Conservation (phyloP, 2,113 vertebrate genomes). For the Thalassoma bifasciatum region DNA sequence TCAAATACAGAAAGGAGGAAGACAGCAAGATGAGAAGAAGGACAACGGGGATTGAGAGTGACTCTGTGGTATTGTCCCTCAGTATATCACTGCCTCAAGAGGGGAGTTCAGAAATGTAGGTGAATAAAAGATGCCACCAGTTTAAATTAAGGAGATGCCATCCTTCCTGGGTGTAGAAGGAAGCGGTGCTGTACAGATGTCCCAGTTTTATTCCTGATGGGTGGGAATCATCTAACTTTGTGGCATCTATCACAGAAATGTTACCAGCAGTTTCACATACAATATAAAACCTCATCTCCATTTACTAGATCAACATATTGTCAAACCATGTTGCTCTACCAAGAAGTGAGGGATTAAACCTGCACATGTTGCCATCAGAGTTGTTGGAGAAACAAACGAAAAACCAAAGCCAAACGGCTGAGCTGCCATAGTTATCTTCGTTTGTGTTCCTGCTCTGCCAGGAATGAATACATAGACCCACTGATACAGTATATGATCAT, state of each 20-base stretch:
- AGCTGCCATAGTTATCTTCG: too few species aligned
- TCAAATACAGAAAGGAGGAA: slow-evolving; percentile 35
- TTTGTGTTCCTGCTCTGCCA: too few species aligned
- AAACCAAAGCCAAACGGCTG: too few species aligned
- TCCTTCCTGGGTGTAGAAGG: slow-evolving; percentile 13
- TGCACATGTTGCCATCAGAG: too few species aligned
- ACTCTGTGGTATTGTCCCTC: slow-evolving; percentile 37
- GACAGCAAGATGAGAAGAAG: slow-evolving; percentile 23
- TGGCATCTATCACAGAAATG: not conserved
- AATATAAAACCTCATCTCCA: too few species aligned
- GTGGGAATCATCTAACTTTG: not conserved
- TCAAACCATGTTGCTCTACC: too few species aligned
- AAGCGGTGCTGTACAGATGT: not conserved
- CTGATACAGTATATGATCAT: too few species aligned
- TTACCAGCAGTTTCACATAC: not conserved
- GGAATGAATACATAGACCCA: too few species aligned
- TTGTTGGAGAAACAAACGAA: too few species aligned
- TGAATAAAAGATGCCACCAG: slow-evolving; percentile 4
- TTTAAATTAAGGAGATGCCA: slow-evolving; percentile 16
- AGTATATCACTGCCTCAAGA: slow-evolving; percentile 10
- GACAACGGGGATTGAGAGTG: slow-evolving; percentile 43
- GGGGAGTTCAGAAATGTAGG: slow-evolving; percentile 6
- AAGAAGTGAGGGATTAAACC: too few species aligned
- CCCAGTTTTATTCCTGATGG: not conserved
- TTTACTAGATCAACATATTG: too few species aligned